Base-by-base conservation (phyloP, 2,888 invertebrate genomes). In the Acronicta aceris region DNA sequence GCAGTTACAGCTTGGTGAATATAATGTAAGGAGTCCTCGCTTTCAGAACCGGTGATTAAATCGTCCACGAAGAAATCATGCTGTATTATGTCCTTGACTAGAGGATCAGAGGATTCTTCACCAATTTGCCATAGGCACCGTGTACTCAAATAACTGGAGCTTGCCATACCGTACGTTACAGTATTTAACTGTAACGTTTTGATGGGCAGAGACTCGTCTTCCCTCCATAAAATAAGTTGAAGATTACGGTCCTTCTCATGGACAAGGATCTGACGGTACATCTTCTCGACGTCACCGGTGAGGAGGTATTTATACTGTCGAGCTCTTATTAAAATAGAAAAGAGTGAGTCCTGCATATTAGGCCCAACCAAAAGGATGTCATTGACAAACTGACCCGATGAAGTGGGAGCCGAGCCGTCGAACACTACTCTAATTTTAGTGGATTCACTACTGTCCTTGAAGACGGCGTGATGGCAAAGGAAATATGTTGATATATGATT, bases 1-100 rank as follows among this genome's bases (percentile, higher is more conserved):
- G 1, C 13, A 10, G 46, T 15, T 16, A 46, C 16, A 10, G 25
- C 10, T 1, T 47, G 5, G 41, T 58, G 36, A 10, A 58, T 52
- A 2, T 52, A 38, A 41, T 12, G 17, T 15, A 52, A 43, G 4
- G 9, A 2, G 13, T 33, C 33, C 13, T 15, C 33, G 6, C 17
- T 12, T 12, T 48, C 36, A 6, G 36, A 50, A 0, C 76, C 74
- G 5, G 74, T 74, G 0, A 75, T 36, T 1, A 75, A 25, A 54
- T 80, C 77, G 51, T 81, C 78, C 0, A 73, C 66, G 15, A 68
- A 78, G 25, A 79, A 74, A 45, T 81, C 78, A 0, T 64, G 48
- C 56, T 73, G 56, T 10, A 81, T 76, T 1, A 76, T 76, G 2
- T 25, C 25, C 51, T 60, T 65, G 9, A 15, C 4, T 1, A 75